Evolutionary conservation across 2,113 vertebrate species (phyloP), one percentile per base, ranked within the genome.

Genomic region (Puffinus mauretanicus): DNA sequence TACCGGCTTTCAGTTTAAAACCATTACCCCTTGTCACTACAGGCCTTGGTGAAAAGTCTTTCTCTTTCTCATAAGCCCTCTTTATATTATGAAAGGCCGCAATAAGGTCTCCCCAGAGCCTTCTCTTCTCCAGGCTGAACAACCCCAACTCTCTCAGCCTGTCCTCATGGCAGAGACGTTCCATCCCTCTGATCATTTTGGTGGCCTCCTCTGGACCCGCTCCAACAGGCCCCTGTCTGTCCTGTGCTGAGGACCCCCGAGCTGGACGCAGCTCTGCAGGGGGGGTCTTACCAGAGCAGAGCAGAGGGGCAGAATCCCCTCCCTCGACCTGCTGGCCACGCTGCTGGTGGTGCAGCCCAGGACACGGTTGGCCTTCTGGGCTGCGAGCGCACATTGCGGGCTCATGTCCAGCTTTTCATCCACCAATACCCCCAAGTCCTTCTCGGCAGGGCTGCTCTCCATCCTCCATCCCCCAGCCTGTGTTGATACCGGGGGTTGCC

Each of bases 371-470:
- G 44, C 25, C 14, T 49, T 22, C 46, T 60, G 36, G 25, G 73
- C 32, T 49, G 36, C 2, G 3, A 67, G 42, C 0, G 2, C 30
- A 21, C 10, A 7, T 15, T 46, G 44, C 21, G 0, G 0, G 27
- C 2, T 49, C 6, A 1, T 7, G 3, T 14, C 4, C 7, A 19
- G 3, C 5, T 40, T 27, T 7, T 55, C 20, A 11, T 1, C 34
- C 22, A 7, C 9, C 25, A 34, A 15, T 4, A 18, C 6, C 14
- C 46, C 27, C 34, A 34, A 11, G 29, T 21, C 24, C 27, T 71
- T 40, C 67, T 36, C 12, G 0, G 4, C 27, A 20, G n/a, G 34
- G 42, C 27, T 69, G 52, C n/a, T 58, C 42, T 58, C 21, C 1
- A 69, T 5, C 65, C 2, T 9, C 10, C 42, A 32, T 6, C 13